Evolutionary conservation across 2,797 vertebrate genomes (phyloP).

Genomic region (Ctenosaura bakeri): DNA sequence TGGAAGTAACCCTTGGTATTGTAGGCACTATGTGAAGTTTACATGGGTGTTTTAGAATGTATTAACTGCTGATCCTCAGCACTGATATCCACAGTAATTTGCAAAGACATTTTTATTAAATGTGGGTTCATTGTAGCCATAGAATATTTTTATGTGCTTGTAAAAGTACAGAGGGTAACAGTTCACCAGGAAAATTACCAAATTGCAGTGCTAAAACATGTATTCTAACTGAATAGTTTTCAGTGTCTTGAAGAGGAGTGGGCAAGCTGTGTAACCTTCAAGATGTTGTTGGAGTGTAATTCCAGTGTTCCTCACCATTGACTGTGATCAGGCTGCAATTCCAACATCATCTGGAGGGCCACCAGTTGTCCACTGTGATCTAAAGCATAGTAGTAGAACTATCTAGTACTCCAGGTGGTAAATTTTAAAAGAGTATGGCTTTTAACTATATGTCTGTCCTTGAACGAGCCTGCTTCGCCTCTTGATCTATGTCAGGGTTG

Average conservation of each 20-base stretch:
- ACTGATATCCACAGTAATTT: not conserved
- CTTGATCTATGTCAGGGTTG: not conserved
- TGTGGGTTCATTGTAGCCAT: not conserved
- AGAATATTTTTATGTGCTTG: not conserved
- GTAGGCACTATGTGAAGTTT: not conserved
- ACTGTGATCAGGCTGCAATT: too few relatives aligned
- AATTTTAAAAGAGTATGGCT: not conserved
- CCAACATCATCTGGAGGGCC: too few relatives aligned
- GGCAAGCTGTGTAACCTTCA: too few relatives aligned
- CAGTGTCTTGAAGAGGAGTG: not conserved
- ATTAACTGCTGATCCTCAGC: not conserved
- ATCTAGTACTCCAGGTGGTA: not conserved
- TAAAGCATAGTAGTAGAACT: not conserved
- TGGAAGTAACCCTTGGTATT: not conserved
- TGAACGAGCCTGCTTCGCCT: not conserved
- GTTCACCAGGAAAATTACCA: not conserved
- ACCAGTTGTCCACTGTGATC: too few relatives aligned
- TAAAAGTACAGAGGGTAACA: not conserved
- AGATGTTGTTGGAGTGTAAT: too few relatives aligned
- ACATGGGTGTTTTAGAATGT: not conserved
- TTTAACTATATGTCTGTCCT: not conserved
- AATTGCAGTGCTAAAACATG: not conserved
- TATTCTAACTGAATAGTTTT: not conserved
- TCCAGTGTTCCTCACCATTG: too few relatives aligned
- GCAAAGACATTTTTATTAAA: not conserved